phyloP scores from a whole-genome alignment of 2,797 vertebrate genomes.

The Ibycter americanus region DNA sequence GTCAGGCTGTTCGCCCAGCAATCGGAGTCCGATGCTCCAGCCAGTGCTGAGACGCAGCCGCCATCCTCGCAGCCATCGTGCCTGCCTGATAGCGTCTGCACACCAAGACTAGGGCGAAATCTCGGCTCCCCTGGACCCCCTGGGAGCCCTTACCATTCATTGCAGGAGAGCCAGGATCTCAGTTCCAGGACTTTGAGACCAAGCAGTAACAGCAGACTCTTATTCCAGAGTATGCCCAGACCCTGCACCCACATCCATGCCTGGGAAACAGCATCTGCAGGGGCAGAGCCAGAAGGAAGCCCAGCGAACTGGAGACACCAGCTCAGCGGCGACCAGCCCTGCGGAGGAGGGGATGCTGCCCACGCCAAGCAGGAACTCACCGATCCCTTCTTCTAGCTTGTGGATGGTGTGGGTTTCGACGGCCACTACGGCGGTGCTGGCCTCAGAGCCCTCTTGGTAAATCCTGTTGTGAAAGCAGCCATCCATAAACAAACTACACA shows the following conservation, averaged over 20 bases:
- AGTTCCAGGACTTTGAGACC: constrained; percentile 33
- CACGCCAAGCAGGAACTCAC: constrained; percentile 63
- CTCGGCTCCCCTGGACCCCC: not conserved
- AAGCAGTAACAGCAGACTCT: constrained; percentile 43
- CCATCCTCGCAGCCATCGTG: not conserved
- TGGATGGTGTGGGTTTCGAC: constrained; percentile 86
- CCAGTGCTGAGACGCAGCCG: not conserved
- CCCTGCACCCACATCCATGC: constrained; percentile 46
- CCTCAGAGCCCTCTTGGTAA: constrained; percentile 82
- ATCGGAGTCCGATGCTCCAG: not conserved
- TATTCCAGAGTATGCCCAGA: constrained; percentile 35
- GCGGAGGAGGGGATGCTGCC: not conserved
- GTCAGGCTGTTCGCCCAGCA: no score
- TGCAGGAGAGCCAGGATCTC: constrained; percentile 39
- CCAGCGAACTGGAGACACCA: not conserved
- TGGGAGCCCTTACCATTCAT: constrained; percentile 24
- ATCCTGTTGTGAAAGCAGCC: constrained; percentile 77
- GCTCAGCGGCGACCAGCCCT: not conserved
- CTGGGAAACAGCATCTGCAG: constrained; percentile 29
- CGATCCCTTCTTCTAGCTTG: constrained; percentile 82
- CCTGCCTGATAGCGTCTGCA: not conserved
- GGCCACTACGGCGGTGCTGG: constrained; percentile 84
- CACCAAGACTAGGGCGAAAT: not conserved
- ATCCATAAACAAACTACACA: constrained; percentile 40
- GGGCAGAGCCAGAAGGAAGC: constrained; percentile 36